phyloP scores from a whole-genome alignment of 2,888 invertebrate genomes.

The Pelosia muscerda region DNA sequence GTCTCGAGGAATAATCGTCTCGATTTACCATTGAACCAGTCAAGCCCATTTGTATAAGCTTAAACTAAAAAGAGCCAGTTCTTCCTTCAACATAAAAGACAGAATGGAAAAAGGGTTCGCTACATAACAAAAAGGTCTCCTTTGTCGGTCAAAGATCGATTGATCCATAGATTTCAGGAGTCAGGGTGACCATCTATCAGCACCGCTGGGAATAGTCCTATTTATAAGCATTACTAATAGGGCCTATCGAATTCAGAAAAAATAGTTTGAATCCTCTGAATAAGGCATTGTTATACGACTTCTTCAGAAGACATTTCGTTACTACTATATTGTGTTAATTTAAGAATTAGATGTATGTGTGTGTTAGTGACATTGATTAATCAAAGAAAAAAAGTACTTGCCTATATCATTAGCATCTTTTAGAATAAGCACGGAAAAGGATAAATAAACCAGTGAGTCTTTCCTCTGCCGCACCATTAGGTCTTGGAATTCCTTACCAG shows the following conservation, averaged over 20 bases:
- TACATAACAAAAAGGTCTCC: slow-evolving; percentile 24
- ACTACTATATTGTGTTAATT: too few species aligned
- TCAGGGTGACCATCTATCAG: slow-evolving; percentile 32
- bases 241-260: slow-evolving; percentile 23
- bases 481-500: too few species aligned
- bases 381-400: not conserved
- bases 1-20: slow-evolving; percentile 5
- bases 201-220: slow-evolving; percentile 13
- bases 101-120: slow-evolving; percentile 17
- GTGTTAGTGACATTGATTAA: not conserved
- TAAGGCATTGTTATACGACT: not conserved
- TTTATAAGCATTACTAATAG: slow-evolving; percentile 24
- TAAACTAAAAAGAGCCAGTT: not conserved
- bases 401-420: too few species aligned
- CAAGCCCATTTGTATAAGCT: not conserved
- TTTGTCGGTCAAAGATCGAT: slow-evolving; percentile 31
- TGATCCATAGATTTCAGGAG: slow-evolving; percentile 32
- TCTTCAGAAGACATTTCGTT: not conserved
- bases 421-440: not conserved
- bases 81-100: slow-evolving; percentile 10
- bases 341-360: too few species aligned
- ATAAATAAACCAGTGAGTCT: not conserved
- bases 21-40: not conserved
- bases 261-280: slow-evolving; percentile 19
- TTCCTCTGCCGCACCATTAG: too few species aligned